A percentile compares a stretch with the other conserved stretches of the same genome.
These are phyloP conservation scores for Caenorhabditis elegans DNA, from an alignment of 1,140 invertebrate species.

Conservation along the genomic window DNA sequence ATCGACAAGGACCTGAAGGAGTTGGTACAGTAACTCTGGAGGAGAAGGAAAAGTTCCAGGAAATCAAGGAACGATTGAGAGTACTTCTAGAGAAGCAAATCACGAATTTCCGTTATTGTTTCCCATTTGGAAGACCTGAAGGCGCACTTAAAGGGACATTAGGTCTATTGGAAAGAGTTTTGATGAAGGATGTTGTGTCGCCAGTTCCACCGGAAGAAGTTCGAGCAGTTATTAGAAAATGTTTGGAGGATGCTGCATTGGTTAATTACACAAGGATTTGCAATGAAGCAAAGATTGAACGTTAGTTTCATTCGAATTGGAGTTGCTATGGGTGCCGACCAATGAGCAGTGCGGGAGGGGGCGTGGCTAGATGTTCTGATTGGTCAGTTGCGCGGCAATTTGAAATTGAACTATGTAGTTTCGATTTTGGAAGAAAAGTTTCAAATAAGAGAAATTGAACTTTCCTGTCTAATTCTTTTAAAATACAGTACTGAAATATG, in stretches of 20 bases:
- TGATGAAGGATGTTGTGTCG: conserved; percentile 98
- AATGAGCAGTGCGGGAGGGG: no score
- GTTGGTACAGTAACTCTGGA: conserved; percentile 95
- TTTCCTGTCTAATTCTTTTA: no score
- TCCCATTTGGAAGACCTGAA: conserved; percentile 96
- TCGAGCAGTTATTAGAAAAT: conserved; percentile 84
- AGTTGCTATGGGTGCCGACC: no score
- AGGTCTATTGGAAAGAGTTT: conserved; percentile 86
- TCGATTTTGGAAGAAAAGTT: no score
- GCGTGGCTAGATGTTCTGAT: no score
- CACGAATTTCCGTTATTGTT: conserved; percentile 95
- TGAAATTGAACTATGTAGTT: no score
- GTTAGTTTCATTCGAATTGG: no score
- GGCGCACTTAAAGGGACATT: conserved; percentile 93
- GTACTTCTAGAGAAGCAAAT: conserved; percentile 94
- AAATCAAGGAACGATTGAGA: conserved; percentile 90
- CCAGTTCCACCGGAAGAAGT: conserved; percentile 96
- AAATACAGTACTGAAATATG: no score
- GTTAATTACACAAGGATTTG: conserved; percentile 95
- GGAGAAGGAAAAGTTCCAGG: conserved; percentile 95
- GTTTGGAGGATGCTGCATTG: conserved; percentile 93
- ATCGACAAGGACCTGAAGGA: conserved; percentile 81
- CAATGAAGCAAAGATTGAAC: conserved; percentile 94
- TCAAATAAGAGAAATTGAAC: no score
- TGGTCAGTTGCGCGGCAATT: no score